Evolutionary conservation across 2,888 invertebrate species (phyloP).

Genomic region (Drosophila mulleri): DNA sequence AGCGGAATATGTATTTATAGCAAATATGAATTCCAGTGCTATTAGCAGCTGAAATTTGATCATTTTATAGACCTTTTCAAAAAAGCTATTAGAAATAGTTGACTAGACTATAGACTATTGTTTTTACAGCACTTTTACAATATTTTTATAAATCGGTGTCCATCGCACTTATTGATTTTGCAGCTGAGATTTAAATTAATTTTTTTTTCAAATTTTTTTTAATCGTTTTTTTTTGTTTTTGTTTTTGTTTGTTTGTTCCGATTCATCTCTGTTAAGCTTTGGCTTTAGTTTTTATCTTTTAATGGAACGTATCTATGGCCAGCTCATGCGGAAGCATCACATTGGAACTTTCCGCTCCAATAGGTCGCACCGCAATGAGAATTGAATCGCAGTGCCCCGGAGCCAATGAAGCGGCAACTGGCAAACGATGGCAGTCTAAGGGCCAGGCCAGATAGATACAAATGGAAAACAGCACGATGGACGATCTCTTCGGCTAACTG

Average conservation of each 20-base stretch:
- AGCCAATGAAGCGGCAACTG: constrained; percentile 73
- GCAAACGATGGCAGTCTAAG: constrained; percentile 38
- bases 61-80: not conserved
- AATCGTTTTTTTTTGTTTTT: constrained; percentile 11
- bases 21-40: not conserved
- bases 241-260: constrained; percentile 2
- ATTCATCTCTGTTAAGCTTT: constrained; percentile 9
- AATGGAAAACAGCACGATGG: constrained; percentile 5
- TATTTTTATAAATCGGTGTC: too few relatives aligned
- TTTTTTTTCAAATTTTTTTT: too few relatives aligned
- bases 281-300: constrained; percentile 20
- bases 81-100: not conserved
- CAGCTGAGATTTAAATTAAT: constrained; percentile 5
- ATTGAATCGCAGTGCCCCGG: constrained; percentile 56
- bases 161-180: not conserved
- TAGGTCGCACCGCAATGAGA: constrained; percentile 62
- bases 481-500: constrained; percentile 41
- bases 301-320: constrained; percentile 17
- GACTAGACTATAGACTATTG: not conserved
- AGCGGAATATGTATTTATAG: not conserved
- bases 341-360: constrained; percentile 73
- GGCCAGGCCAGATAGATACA: constrained; percentile 28
- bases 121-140: not conserved
- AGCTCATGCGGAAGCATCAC: constrained; percentile 63
- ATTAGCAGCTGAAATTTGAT: not conserved